Percentiles rank a stretch among this genome's conserved stretches.
Conservation (phyloP, 2,888 invertebrate genomes). For the Boloria selene region DNA sequence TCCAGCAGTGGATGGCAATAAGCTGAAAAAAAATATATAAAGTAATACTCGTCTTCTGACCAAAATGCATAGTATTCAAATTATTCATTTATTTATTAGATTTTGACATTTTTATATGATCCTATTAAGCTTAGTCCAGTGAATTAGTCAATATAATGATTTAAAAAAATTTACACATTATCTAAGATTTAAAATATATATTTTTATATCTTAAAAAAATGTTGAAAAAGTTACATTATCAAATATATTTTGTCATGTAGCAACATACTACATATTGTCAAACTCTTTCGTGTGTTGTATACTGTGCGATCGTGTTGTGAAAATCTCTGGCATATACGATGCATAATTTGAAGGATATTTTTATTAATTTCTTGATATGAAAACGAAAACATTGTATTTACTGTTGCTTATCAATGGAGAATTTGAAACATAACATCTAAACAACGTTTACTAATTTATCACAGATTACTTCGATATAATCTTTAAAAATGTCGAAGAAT, state of each 20-base stretch:
- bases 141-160: no score
- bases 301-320: constrained; percentile 37
- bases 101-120: not conserved
- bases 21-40: no score
- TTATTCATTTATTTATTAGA: not conserved
- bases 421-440: constrained; percentile 54
- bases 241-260: not conserved
- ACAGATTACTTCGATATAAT: constrained; percentile 42
- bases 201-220: no score
- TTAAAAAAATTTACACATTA: no score
- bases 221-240: no score
- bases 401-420: constrained; percentile 67
- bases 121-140: not conserved
- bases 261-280: constrained; percentile 17
- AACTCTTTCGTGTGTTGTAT: constrained; percentile 24
- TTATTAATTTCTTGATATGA: constrained; percentile 47
- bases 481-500: constrained; percentile 86
- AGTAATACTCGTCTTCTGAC: no score
- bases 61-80: no score
- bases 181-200: no score
- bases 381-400: constrained; percentile 55
- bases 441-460: constrained; percentile 60
- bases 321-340: constrained; percentile 41
- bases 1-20: no score
- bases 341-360: constrained; percentile 41